phyloP scores from a whole-genome alignment of 2,113 vertebrate species.

The Myrmecobius fasciatus region DNA sequence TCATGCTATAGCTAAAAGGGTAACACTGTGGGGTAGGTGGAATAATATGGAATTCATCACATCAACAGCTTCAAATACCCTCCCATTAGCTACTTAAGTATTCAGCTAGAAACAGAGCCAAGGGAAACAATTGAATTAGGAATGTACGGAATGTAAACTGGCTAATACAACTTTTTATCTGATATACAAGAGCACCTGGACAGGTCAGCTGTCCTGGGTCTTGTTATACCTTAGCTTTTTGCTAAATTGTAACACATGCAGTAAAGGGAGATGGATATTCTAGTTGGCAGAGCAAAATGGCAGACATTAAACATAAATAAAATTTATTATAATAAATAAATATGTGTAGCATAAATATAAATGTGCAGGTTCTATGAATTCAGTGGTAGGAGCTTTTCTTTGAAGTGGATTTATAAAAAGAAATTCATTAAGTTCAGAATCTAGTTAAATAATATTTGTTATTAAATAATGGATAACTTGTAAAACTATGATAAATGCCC shows the following conservation, averaged over 20 bases:
- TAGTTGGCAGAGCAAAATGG: neutral
- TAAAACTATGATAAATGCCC: neutral
- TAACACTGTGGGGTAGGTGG: neutral
- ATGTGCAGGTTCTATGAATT: neutral
- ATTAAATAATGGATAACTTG: neutral
- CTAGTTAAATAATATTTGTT: neutral
- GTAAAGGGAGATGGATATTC: neutral
- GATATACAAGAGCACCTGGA: neutral
- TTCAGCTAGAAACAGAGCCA: fast-evolving
- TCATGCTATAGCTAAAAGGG: neutral
- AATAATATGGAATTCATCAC: neutral
- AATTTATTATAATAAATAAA: neutral
- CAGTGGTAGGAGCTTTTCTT: neutral
- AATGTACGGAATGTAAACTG: neutral
- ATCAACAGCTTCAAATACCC: neutral
- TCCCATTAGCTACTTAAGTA: neutral
- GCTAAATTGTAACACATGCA: neutral
- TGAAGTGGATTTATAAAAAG: neutral
- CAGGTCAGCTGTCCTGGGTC: neutral
- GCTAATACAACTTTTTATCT: neutral
- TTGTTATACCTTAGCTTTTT: neutral
- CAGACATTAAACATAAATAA: neutral
- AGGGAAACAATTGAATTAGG: fast-evolving
- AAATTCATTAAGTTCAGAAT: constrained; percentile 15
- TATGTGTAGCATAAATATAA: neutral